Evolutionary conservation across 1,140 invertebrate species (phyloP), one percentile per base, ranked within the genome.

Genomic region (Drosophila elegans): DNA sequence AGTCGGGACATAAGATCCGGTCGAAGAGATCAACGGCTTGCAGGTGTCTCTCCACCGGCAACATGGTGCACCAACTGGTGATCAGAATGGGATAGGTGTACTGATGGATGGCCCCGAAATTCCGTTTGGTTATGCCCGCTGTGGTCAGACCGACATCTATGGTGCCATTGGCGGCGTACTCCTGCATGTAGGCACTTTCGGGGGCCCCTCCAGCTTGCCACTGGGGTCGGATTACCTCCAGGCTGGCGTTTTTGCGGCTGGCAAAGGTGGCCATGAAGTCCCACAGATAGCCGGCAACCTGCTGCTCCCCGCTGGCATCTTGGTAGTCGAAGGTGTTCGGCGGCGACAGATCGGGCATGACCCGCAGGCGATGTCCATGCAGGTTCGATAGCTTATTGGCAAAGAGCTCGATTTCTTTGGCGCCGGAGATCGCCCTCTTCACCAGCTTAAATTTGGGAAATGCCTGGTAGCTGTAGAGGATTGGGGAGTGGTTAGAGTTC

Each of bases 11-110:
- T 9, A 81, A 1, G 1, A 86, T 46, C 1, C 60, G 13, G 2
- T 2, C 39, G 6, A 64, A 64, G 0, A 82, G 12, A 0, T 27
- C 32, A 0, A 13, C 2, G 3, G 51, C 29, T 2, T 16, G n/a
- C 5, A 85, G 34, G 3, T 57, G 38, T 1, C 34, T 27, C 38
- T 86, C 82, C 48, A 81, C 16, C 0, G 82, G 82, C 54, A 86
- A 25, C 71, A 86, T 69, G 12, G 51, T 68, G 42, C 82, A 86
- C 83, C 78, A 86, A n/a, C 39, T 66, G 38, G 55, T 53, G 29
- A 38, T 52, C 0, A 68, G 11, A 0, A 86, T 10, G 1, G 82
- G 82, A 29, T 73, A 86, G 7, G 68, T 53, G 27, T 67, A 86
- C 7, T 82, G 71, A 1, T 29, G 25, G 13, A 36, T 16, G 25